phyloP scores from a whole-genome alignment of 2,113 vertebrate species.

The Microcebus tavaratra region DNA sequence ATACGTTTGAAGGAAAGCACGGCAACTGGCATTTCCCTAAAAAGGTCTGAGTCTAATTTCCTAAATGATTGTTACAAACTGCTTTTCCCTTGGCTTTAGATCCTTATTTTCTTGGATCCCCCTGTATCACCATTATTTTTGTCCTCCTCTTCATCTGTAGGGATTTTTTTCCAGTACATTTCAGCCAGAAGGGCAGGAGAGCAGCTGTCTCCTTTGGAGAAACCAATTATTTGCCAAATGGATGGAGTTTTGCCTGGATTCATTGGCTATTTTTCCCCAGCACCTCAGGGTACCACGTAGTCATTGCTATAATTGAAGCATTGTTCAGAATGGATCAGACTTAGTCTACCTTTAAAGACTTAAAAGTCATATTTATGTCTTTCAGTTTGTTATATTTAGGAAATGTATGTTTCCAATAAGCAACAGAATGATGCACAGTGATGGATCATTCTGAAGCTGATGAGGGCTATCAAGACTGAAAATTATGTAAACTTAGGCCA shows the following conservation, averaged over 20 bases:
- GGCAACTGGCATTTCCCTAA: not conserved
- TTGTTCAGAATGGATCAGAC: conserved; percentile 11
- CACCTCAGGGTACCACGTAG: not conserved
- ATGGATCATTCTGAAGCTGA: not conserved
- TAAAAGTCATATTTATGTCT: conserved; percentile 49
- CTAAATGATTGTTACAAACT: conserved; percentile 7
- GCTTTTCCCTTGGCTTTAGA: conserved; percentile 47
- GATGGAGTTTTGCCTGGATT: conserved; percentile 62
- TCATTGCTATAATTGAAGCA: not conserved
- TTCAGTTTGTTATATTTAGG: not conserved
- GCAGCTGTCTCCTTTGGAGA: conserved; percentile 78
- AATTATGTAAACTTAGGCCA: not conserved
- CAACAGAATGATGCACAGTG: not conserved
- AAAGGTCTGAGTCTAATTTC: not conserved
- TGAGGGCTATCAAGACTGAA: not conserved
- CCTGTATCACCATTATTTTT: not conserved
- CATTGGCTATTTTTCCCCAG: not conserved
- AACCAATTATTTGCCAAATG: conserved; percentile 76
- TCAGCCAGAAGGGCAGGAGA: conserved; percentile 81
- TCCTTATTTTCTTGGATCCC: conserved; percentile 1
- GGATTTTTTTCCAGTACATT: conserved; percentile 60
- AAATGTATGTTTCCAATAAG: not conserved
- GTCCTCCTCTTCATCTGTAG: conserved; percentile 76
- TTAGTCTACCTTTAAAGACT: not conserved
- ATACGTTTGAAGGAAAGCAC: not conserved